phyloP scores from a whole-genome alignment of 1,140 invertebrate genomes.

The Temnothorax nylanderi region DNA sequence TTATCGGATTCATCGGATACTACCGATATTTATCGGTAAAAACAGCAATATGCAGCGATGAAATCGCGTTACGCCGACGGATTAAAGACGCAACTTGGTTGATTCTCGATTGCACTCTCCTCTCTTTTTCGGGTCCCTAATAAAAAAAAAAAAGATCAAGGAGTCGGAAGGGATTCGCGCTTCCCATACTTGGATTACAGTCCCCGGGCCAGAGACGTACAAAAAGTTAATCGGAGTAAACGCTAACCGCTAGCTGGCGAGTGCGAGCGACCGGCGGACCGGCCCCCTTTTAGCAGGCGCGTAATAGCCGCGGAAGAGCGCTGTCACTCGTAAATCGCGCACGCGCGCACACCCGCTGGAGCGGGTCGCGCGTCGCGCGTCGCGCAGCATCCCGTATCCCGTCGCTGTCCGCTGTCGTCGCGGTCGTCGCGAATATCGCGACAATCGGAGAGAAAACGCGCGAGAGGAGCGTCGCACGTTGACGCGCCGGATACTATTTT shows the following conservation, averaged over 20 bases:
- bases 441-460: conserved; percentile 14
- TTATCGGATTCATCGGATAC: not conserved
- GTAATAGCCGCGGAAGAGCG: conserved; percentile 1
- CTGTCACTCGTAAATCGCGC: conserved; percentile 66
- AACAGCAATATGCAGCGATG: not conserved
- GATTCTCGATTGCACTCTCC: not conserved
- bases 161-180: not conserved
- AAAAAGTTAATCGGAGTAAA: conserved; percentile 20
- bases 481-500: not conserved
- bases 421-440: not conserved
- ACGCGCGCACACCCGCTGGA: not conserved
- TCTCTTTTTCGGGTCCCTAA: not conserved
- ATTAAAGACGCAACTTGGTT: not conserved
- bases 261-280: not conserved
- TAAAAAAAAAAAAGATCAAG: not conserved
- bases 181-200: not conserved
- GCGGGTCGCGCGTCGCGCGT: not conserved
- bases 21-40: not conserved
- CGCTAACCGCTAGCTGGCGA: not conserved
- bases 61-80: too few relatives aligned
- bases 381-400: conserved; percentile 1
- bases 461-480: not conserved
- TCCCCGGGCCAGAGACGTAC: not conserved
- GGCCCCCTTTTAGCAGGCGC: not conserved
- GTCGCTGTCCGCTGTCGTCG: not conserved